Evolutionary conservation across 2,113 vertebrate species (phyloP).

Genomic region (Pristiophorus japonicus): DNA sequence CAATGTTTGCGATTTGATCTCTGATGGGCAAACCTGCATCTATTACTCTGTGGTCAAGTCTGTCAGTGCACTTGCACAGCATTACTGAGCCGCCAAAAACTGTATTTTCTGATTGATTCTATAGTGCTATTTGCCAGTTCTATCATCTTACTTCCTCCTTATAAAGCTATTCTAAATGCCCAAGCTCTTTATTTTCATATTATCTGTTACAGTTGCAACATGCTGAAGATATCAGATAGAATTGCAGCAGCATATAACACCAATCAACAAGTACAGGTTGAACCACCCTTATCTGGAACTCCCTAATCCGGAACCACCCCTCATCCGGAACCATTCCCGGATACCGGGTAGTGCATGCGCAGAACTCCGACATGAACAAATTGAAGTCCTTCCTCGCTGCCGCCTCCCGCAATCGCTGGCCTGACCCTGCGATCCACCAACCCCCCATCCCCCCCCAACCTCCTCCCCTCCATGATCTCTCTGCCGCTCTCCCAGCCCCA

Average conservation of each 20-base stretch:
- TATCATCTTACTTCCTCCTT: neutral
- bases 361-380: too few species aligned
- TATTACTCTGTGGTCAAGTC: neutral
- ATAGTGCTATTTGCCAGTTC: neutral
- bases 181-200: neutral
- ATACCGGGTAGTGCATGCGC: too few species aligned
- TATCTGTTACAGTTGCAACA: neutral
- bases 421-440: too few species aligned
- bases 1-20: neutral
- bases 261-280: too few species aligned
- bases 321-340: too few species aligned
- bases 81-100: neutral
- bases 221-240: neutral
- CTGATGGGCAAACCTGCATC: neutral
- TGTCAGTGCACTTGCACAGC: neutral
- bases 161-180: neutral
- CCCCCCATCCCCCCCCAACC: too few species aligned
- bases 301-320: too few species aligned
- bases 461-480: too few species aligned
- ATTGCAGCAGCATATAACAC: neutral
- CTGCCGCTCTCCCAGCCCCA: too few species aligned
- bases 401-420: too few species aligned
- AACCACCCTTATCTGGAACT: too few species aligned
- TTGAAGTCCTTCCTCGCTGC: too few species aligned
- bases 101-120: neutral